Evolutionary conservation across 2,888 invertebrate species (phyloP).

Genomic region (Argynnis bischoffii): DNA sequence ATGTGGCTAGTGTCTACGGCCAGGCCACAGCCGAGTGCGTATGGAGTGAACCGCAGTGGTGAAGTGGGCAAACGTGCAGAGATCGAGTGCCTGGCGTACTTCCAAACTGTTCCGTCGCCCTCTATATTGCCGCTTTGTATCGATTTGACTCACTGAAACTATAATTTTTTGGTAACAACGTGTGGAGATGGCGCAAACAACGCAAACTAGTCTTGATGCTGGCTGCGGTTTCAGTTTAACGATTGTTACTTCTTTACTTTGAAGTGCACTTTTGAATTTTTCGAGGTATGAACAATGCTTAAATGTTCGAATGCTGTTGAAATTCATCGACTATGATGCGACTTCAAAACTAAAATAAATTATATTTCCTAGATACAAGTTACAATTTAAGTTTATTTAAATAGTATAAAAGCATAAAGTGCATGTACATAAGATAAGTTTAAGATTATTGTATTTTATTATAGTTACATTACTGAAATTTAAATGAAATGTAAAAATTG

Average conservation of each 20-base stretch:
- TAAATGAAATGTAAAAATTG: too few species aligned
- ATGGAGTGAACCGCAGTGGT: slow-evolving; percentile 36
- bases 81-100: slow-evolving; percentile 66
- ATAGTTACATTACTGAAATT: too few species aligned
- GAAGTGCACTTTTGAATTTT: slow-evolving; percentile 14
- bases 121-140: slow-evolving; percentile 63
- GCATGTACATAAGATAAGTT: too few species aligned
- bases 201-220: slow-evolving; percentile 28
- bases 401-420: too few species aligned
- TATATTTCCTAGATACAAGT: too few species aligned
- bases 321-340: background rate
- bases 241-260: slow-evolving; percentile 23
- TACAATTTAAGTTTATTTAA: too few species aligned
- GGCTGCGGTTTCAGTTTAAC: slow-evolving; percentile 25
- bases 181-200: slow-evolving; percentile 38
- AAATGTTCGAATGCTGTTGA: background rate
- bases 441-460: too few species aligned
- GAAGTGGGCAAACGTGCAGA: slow-evolving; percentile 45
- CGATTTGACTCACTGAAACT: slow-evolving; percentile 71
- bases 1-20: slow-evolving; percentile 33
- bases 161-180: slow-evolving; percentile 42
- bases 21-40: slow-evolving; percentile 30
- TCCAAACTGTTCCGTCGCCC: slow-evolving; percentile 61
- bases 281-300: background rate
- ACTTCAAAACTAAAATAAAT: too few species aligned